A percentile compares a stretch with the other conserved stretches of the same genome.
These are phyloP conservation scores for Fratercula arctica DNA, from an alignment of 2,797 vertebrate species.

Conservation along the genomic window DNA sequence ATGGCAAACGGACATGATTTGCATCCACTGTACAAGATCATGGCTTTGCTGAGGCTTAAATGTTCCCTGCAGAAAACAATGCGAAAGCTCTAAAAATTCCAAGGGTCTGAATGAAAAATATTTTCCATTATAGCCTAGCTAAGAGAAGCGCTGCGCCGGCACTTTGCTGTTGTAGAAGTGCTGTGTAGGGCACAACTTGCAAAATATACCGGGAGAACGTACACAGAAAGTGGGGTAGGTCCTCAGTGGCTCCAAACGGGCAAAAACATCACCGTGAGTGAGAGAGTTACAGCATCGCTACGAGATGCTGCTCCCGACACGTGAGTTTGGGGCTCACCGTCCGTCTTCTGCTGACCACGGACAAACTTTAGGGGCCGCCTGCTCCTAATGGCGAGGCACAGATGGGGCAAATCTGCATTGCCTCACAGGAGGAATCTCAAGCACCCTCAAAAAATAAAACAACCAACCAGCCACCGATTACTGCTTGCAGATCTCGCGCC, in stretches of 20 bases:
- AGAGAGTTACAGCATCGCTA: fast-evolving
- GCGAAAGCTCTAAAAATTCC: neutral
- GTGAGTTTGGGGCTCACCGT: neutral
- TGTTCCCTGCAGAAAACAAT: neutral
- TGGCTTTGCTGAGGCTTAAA: neutral
- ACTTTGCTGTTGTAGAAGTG: conserved; percentile 10
- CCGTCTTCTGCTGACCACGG: neutral
- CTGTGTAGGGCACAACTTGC: neutral
- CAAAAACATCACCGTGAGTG: neutral
- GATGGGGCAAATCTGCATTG: neutral
- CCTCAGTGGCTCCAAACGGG: conserved; percentile 25
- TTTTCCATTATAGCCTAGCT: neutral
- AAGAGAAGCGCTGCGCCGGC: neutral
- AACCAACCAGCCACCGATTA: neutral
- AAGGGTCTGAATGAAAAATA: conserved; percentile 32
- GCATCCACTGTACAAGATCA: neutral
- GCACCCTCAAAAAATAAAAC: neutral
- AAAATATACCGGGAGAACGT: neutral
- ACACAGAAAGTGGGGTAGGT: conserved; percentile 50
- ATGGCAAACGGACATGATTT: neutral
- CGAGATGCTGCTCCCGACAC: neutral
- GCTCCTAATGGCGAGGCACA: neutral
- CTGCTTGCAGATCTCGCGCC: neutral
- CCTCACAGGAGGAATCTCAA: neutral
- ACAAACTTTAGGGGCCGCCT: neutral